Base-by-base conservation (phyloP, 92 coral and sea anemone genomes). In the Zoanthus sansibaricus region DNA sequence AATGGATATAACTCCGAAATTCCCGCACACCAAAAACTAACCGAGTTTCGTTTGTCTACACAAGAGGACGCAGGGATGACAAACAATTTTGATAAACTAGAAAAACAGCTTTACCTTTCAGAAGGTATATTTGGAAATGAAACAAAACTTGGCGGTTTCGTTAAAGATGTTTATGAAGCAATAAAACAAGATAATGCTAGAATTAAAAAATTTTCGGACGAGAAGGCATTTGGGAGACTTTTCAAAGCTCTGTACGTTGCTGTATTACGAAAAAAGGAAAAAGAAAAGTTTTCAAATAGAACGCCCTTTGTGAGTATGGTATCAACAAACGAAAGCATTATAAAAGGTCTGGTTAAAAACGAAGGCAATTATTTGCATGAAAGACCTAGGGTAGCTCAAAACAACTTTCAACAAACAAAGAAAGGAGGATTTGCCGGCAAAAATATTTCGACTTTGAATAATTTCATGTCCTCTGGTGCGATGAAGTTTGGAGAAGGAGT, bases 221-320 rank as follows among this genome's bases (percentile, higher is more conserved):
- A 64, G 58, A 71, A 80, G 61, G 85, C 85, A 12, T 67, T 80
- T 80, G 75, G 85, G 73, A 72, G 75, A 30, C 62, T 80, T 8
- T 80, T 80, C 25, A 80, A 80, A 66, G 85, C 66, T 66, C 73
- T 80, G 5, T 80, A 80, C 13, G 20, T 80, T 45, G 47, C 85
- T 6, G 59, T 80, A 71, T 71, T 37, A 20, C 61, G 66, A 47
- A 54, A 80, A 30, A 64, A 47, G 3, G 44, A 18, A 21, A 67
- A 21, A 15, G 85, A 14, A 47, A 80, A 20, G 16, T 6, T 66
- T 21, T 64, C 17, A 13, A 59, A 15, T 31, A 49, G 9, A 49
- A 7, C 55, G 55, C 85, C 75, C 13, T 47, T 74, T 30, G 21
- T 20, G 74, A 64, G 21, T 12, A 80, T 46, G 62, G 7, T 80